Conservation (phyloP, 2,797 vertebrate genomes). For the Accipiter minullus region DNA sequence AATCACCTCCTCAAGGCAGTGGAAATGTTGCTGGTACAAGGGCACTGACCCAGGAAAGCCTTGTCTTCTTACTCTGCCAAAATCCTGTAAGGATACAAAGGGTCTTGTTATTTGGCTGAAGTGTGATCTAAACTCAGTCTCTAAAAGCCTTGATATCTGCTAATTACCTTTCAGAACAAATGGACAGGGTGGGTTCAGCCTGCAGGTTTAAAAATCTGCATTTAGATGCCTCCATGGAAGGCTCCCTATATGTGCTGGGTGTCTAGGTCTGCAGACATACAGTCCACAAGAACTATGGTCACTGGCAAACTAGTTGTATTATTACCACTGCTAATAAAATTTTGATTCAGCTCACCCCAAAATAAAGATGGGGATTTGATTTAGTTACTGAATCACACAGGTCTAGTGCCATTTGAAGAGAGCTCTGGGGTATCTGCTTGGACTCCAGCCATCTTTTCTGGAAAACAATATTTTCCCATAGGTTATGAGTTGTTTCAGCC, state of each 20-base stretch:
- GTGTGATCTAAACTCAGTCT: too few species aligned
- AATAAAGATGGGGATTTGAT: not conserved
- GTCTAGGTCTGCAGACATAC: not conserved
- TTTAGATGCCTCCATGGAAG: not conserved
- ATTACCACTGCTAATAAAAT: not conserved
- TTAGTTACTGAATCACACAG: not conserved
- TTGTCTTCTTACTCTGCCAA: not conserved
- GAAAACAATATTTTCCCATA: not conserved
- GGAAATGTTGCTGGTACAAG: slow-evolving; percentile 12
- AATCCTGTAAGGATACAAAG: not conserved
- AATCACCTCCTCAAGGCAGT: slow-evolving; percentile 11
- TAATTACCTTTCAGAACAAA: not conserved
- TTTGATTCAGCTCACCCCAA: not conserved
- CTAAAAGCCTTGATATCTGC: not conserved
- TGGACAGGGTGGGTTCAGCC: not conserved
- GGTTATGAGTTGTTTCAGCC: not conserved
- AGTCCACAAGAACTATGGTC: not conserved
- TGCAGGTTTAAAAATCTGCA: not conserved
- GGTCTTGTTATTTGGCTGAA: not conserved
- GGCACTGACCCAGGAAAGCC: not conserved
- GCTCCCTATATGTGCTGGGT: too few species aligned
- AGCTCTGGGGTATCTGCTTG: not conserved
- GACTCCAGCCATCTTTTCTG: not conserved
- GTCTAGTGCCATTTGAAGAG: not conserved
- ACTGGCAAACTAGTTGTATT: not conserved